Percentiles rank a stretch among this genome's conserved stretches.
Conservation (phyloP, 2,113 vertebrate species). For the Vireo altiloquus region DNA sequence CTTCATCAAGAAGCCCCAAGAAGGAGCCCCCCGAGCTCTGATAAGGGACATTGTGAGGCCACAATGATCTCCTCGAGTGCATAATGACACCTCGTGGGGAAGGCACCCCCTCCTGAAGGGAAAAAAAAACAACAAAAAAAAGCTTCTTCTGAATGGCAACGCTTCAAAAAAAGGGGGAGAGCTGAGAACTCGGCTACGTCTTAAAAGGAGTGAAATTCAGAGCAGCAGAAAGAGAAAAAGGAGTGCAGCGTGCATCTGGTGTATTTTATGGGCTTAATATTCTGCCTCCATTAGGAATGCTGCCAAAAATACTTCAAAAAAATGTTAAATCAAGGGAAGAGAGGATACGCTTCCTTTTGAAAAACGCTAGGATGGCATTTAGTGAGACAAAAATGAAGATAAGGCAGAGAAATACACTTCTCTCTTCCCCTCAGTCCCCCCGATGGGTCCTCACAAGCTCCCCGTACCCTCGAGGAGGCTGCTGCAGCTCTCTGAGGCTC, state of each 20-base stretch:
- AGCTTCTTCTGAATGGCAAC: conserved; percentile 14
- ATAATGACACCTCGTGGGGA: background rate
- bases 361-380: background rate
- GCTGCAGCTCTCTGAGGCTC: background rate
- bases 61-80: background rate
- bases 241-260: background rate
- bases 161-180: background rate
- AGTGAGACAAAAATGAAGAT: background rate
- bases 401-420: background rate
- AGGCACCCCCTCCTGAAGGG: background rate
- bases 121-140: conserved; percentile 40
- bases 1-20: background rate
- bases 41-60: conserved; percentile 39
- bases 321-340: conserved; percentile 6
- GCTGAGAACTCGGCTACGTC: background rate
- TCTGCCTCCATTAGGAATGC: conserved; percentile 23
- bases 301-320: conserved; percentile 31
- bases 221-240: background rate
- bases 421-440: background rate
- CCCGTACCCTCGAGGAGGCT: background rate
- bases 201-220: conserved; percentile 31
- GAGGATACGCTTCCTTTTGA: background rate
- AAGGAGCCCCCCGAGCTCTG: background rate
- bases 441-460: background rate
- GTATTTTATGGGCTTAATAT: background rate